phyloP scores from a whole-genome alignment of 2,888 invertebrate genomes.

The Microplitis deprimator region DNA sequence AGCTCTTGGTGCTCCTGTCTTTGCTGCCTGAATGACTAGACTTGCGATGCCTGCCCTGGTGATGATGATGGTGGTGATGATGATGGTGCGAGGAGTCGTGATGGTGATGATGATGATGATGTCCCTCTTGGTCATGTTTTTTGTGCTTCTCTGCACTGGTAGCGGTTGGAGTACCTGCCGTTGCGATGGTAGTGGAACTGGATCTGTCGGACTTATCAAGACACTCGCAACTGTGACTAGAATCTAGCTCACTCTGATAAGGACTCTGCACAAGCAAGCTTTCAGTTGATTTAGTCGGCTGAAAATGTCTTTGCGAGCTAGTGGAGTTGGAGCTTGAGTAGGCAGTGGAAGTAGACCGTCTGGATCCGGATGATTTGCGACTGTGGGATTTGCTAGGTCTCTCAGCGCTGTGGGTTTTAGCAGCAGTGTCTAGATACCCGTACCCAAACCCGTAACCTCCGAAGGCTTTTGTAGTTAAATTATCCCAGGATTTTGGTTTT shows the following conservation, averaged over 20 bases:
- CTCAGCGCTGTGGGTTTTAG: slow-evolving; percentile 70
- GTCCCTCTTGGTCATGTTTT: slow-evolving; percentile 48
- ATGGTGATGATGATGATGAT: slow-evolving; percentile 50
- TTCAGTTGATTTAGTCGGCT: slow-evolving; percentile 86
- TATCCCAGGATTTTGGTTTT: slow-evolving; percentile 93
- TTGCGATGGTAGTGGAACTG: slow-evolving; percentile 50
- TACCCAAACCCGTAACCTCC: slow-evolving; percentile 91
- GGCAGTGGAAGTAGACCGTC: slow-evolving; percentile 70
- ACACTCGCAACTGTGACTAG: slow-evolving; percentile 82
- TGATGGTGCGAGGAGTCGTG: slow-evolving; percentile 41
- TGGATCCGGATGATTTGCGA: slow-evolving; percentile 75
- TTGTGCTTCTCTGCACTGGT: slow-evolving; percentile 61
- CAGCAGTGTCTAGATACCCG: slow-evolving; percentile 82
- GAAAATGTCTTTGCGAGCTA: slow-evolving; percentile 73
- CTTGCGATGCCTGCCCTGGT: slow-evolving; percentile 63
- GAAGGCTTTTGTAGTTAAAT: slow-evolving; percentile 87
- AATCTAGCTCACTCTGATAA: slow-evolving; percentile 72
- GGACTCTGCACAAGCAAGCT: slow-evolving; percentile 81
- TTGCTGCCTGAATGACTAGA: slow-evolving; percentile 68
- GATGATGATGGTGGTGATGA: slow-evolving; percentile 28
- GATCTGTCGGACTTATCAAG: slow-evolving; percentile 69
- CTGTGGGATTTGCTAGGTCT: slow-evolving; percentile 73
- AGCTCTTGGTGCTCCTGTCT: slow-evolving; percentile 57
- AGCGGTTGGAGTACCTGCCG: slow-evolving; percentile 53
- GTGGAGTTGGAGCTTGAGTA: slow-evolving; percentile 57